Evolutionary conservation across 2,888 invertebrate species (phyloP), one percentile per base, ranked within the genome.

Genomic region (Rhodophaea formosa): DNA sequence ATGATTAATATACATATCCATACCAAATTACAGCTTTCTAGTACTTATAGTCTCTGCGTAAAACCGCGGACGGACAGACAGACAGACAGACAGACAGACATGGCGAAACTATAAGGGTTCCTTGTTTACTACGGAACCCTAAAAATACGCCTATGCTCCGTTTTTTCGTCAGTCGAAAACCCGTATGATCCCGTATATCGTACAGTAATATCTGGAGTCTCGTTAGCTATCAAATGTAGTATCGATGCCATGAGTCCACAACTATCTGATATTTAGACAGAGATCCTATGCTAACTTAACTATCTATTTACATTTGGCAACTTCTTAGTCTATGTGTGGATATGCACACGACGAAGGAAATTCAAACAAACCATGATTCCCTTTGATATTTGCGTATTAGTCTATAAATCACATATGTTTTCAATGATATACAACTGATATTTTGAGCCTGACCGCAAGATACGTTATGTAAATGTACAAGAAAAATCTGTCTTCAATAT

Each of bases 271-370:
- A 51, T 35, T 51, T 10, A 51, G 49, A 51, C 46, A 51, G 67
- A 75, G 76, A 59, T 14, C 57, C 67, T 72, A 75, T 53, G 56
- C 60, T 65, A 59, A 52, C 43, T 60, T 69, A 64, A 65, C 51
- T 44, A 29, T 61, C 65, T 88, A 88, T 88, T 79, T 88, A 89
- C 89, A 88, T 90, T 90, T 90, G 90, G 90, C 90, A 90, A 86
- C 84, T 78, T 82, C 85, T 88, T 88, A 89, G 74, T 79, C 87
- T 89, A 89, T 78, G 78, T 79, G 80, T 82, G 80, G 77, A 89
- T 89, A 89, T 89, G 89, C 86, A 77, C 84, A 70, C 77, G 79
- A 85, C 84, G 77, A 78, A 75, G 85, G 83, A 77, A 79, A 82
- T 82, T 77, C 80, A 75, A 80, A 74, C 71, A 65, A 62, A 63